phyloP scores from a whole-genome alignment of 2,888 invertebrate genomes.

The Conops quadrifasciatus region DNA sequence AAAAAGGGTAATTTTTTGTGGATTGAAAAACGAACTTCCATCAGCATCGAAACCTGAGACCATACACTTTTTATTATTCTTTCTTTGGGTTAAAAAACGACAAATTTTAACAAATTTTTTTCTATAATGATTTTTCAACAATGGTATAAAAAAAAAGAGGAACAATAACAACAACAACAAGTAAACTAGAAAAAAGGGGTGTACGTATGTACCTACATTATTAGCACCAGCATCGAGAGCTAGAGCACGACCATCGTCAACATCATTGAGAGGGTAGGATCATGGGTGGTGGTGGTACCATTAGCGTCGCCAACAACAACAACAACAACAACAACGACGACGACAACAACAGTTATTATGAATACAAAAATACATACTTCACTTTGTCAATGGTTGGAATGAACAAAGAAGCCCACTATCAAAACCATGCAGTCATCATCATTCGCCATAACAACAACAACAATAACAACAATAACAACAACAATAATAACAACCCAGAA shows the following conservation, averaged over 20 bases:
- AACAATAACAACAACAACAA: background rate
- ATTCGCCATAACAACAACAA: no score
- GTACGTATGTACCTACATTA: background rate
- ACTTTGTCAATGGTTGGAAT: no score
- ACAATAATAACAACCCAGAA: no score
- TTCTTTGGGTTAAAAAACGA: slow-evolving; percentile 22
- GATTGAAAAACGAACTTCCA: background rate
- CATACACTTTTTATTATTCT: background rate
- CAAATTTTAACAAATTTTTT: background rate
- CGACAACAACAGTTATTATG: background rate
- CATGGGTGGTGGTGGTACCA: background rate
- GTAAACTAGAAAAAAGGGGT: background rate
- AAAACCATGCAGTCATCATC: no score
- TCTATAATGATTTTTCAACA: background rate
- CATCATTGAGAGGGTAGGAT: no score
- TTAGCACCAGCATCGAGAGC: slow-evolving; percentile 1
- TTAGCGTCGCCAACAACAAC: background rate
- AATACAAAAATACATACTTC: slow-evolving; percentile 4
- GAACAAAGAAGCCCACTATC: no score
- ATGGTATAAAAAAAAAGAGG: background rate
- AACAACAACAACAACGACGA: background rate
- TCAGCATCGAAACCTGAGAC: slow-evolving; percentile 4
- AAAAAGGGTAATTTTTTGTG: background rate
- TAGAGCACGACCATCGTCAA: no score
- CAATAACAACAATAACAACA: no score